Evolutionary conservation across 92 coral and sea anemone genomes (phyloP).

Genomic region (Parazoanthus darwini): DNA sequence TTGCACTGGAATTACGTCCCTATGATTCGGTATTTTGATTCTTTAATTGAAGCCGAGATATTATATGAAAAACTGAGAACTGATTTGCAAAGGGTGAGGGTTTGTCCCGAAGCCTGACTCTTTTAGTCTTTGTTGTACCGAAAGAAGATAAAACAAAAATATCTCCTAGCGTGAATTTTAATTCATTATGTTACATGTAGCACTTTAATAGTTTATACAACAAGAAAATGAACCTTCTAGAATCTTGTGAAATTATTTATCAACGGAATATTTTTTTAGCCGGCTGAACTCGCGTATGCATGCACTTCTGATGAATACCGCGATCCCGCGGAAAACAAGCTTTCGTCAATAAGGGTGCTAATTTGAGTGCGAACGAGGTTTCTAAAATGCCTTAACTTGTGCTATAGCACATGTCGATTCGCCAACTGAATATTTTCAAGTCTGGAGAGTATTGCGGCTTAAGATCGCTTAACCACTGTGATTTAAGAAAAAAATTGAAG

Average conservation of each 20-base stretch:
- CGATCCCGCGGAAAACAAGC: background rate
- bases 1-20: no score
- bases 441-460: background rate
- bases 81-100: no score
- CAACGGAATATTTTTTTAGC: background rate
- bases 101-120: no score
- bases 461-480: background rate
- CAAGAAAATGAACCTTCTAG: background rate
- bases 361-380: constrained; percentile 23
- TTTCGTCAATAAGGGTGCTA: constrained; percentile 3
- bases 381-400: background rate
- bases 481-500: constrained; percentile 5
- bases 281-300: background rate
- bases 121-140: no score
- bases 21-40: no score
- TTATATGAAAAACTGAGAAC: no score
- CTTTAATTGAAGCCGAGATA: no score
- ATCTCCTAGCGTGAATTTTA: background rate
- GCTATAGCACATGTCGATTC: background rate
- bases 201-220: background rate
- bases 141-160: no score
- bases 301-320: background rate
- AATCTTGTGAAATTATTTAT: background rate
- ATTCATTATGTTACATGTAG: background rate
- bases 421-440: background rate